Evolutionary conservation across 2,113 vertebrate species (phyloP), one percentile per base, ranked within the genome.

Genomic region (Okapia johnstoni): DNA sequence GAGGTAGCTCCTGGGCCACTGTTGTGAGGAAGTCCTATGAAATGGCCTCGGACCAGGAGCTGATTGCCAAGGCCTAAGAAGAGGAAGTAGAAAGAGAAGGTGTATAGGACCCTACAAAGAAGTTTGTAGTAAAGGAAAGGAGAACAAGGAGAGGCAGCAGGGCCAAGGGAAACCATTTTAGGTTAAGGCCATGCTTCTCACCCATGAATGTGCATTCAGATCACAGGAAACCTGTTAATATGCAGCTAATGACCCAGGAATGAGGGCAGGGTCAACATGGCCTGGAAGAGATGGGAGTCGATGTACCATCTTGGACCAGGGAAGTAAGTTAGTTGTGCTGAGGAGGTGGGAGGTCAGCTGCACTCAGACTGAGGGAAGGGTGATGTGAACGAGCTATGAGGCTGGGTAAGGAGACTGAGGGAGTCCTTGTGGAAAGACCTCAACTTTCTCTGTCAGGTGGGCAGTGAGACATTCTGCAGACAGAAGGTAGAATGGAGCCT

Each of bases 131-230:
- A n/a, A 23, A 87, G 36, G 40, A 50, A 28, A 23, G 0, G 3
- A 30, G 43, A 60, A 19, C 28, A 17, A 63, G 46, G 58, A 57
- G 48, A 84, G 77, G 58, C 70, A 61, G 52, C 36, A 17, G 46
- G 55, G 50, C 77, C 48, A 16, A 81, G 12, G 23, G 54, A 5
- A 50, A 58, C 46, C 63, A 16, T 30, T 5, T 50, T 48, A 61
- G 73, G 25, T 23, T 14, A 14, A 87, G 83, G 8, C 7, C 2
- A 2, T 36, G 40, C 70, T 57, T 92, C 85, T 90, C 33, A 25
- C 26, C 26, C 0, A 3, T 2, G 54, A 57, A 23, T 0, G 3
- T 14, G 13, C 9, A 3, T 16, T 58, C 2, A 9, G 26, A 25
- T 43, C 21, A 0, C 55, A 14, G 7, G 9, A 23, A 66, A 33